Evolutionary conservation across 2,797 vertebrate species (phyloP).

Genomic region (Cyclopterus lumpus): DNA sequence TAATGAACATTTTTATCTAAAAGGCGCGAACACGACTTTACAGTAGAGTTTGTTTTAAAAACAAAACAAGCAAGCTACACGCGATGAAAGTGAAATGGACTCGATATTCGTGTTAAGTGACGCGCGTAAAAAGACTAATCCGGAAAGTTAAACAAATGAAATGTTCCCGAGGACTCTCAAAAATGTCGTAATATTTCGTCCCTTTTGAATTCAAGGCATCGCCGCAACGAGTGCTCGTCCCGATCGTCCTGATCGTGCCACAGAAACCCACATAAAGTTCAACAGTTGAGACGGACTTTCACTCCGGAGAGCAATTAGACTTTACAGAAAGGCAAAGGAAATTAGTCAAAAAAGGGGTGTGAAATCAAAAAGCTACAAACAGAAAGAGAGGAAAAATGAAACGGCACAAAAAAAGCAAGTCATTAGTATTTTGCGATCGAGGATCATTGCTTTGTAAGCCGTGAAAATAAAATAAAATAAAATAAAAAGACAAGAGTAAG

Average conservation of each 20-base stretch:
- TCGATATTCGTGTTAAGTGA: not conserved
- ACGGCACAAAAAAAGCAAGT: conserved; percentile 55
- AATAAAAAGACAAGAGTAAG: conserved; percentile 44
- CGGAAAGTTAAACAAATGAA: not conserved
- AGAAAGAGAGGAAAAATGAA: conserved; percentile 57
- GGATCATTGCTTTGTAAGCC: conserved; percentile 31
- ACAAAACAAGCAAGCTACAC: not conserved
- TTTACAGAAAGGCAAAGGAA: conserved; percentile 64
- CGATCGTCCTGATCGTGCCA: conserved; percentile 47
- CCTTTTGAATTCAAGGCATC: not conserved
- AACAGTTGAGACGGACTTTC: conserved; percentile 64
- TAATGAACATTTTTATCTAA: not conserved
- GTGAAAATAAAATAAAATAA: conserved; percentile 13
- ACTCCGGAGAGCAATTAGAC: conserved; percentile 69
- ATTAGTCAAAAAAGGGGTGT: conserved; percentile 57
- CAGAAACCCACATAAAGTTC: conserved; percentile 73
- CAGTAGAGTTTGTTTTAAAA: not conserved
- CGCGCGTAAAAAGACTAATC: not conserved
- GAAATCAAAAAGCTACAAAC: conserved; percentile 63
- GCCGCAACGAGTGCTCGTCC: not conserved
- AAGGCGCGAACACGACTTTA: not conserved
- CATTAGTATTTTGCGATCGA: conserved; percentile 62
- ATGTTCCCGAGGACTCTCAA: not conserved
- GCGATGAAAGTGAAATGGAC: not conserved
- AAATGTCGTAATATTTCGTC: not conserved